Base-by-base conservation (phyloP, 1,140 invertebrate genomes). In the Eufriesea mexicana region DNA sequence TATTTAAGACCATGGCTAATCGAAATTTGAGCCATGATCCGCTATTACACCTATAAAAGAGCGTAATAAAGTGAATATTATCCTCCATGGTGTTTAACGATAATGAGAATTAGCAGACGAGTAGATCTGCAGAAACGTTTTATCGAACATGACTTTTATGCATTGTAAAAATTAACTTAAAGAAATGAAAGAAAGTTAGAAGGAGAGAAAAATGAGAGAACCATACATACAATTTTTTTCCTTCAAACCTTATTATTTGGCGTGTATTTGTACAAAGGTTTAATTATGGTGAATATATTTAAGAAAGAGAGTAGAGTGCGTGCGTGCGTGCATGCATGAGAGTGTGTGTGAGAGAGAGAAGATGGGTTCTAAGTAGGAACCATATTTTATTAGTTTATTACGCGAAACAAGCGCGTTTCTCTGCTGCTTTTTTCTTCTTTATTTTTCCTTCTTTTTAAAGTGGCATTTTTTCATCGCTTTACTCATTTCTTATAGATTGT, bases 1-100 rank as follows among this genome's bases (percentile, higher is more conserved):
- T 42, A 12, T 73, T 75, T 78, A 81, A 75, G 70, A 62, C 76
- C 84, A 89, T 86, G 87, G 83, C 77, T 82, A 87, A 84, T 83
- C 64, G 45, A 42, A 79, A 79, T 54, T 66, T 25, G 54, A 35
- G 55, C 35, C 45, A 28, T 42, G 66, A n/a, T 67, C 51, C 23
- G n/a, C 55, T 45, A 49, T n/a, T 79, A 78, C 42, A 79, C 51
- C 55, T 72, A 67, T 49, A 70, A 42, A 80, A 59, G 79, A 83
- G 67, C 77, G 68, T 79, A 83, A 71, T 35, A 35, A 62, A 55
- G 62, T 42, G 45, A 73, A 80, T 77, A 80, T 84, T 74, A 51
- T 45, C 51, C 67, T 20, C 5, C 12, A 79, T 25, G 20, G 57
- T 62, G 47, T 59, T 62, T 73, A 45, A 54, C n/a, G 42, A 28